phyloP scores from a whole-genome alignment of 1,140 invertebrate species.

The honey bee (Apis mellifera) region Amel_HAv3.1 CM009941.2:174501-175000 shows the following conservation, averaged over 20 bases:
- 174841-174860: conserved; percentile 76
- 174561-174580: neutral
- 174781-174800: conserved; percentile 71
- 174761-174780: conserved; percentile 69
- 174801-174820: conserved; percentile 49
- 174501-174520: no score
- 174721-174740: conserved; percentile 16
- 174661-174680: conserved; percentile 74
- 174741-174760: conserved; percentile 51
- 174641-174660: conserved; percentile 55
- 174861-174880: conserved; percentile 72
- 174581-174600: conserved; percentile 49
- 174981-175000: neutral
- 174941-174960: neutral
- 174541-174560: no score
- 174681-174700: conserved; percentile 49
- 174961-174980: neutral
- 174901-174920: conserved; percentile 69
- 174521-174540: no score
- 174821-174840: conserved; percentile 64
- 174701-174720: conserved; percentile 22
- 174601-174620: conserved; percentile 26
- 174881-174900: conserved; percentile 77
- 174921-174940: conserved; percentile 44
- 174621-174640: conserved; percentile 47